Conservation (phyloP, 2,797 vertebrate genomes). For the Hippoglossus hippoglossus region DNA sequence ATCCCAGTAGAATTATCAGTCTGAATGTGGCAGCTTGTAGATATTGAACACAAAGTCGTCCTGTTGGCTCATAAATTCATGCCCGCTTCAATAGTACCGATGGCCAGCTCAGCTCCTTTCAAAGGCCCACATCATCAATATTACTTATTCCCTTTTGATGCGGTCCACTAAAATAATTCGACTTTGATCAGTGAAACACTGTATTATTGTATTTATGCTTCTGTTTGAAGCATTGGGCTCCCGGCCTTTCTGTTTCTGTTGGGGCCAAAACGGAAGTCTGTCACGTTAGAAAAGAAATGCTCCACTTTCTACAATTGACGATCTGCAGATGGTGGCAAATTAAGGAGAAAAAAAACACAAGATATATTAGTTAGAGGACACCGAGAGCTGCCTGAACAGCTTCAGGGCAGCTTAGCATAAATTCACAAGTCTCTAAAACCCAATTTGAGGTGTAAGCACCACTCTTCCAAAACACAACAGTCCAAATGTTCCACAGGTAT, state of each 20-base stretch:
- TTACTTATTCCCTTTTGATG: conserved; percentile 68
- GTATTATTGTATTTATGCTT: conserved; percentile 50
- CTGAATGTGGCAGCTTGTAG: neutral
- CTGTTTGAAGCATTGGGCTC: conserved; percentile 33
- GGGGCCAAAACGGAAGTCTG: conserved; percentile 24
- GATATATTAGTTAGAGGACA: no score
- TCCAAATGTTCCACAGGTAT: neutral
- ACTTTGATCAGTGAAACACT: conserved; percentile 65
- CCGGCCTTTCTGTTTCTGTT: conserved; percentile 18
- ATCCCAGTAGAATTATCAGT: neutral
- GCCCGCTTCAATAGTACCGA: conserved; percentile 45
- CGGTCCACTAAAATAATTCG: conserved; percentile 59
- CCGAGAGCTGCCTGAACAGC: neutral
- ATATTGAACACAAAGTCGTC: conserved; percentile 33
- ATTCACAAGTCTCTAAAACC: neutral
- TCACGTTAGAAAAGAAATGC: conserved; percentile 23
- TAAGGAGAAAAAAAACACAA: neutral
- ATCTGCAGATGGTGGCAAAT: conserved; percentile 11
- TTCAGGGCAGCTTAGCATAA: neutral
- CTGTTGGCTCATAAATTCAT: conserved; percentile 49
- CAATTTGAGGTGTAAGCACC: neutral
- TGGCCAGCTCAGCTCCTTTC: conserved; percentile 54
- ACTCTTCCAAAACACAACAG: neutral
- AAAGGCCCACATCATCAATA: conserved; percentile 67
- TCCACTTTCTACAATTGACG: conserved; percentile 2